phyloP scores from a whole-genome alignment of 2,888 invertebrate genomes.

The Phorcus lineatus region DNA sequence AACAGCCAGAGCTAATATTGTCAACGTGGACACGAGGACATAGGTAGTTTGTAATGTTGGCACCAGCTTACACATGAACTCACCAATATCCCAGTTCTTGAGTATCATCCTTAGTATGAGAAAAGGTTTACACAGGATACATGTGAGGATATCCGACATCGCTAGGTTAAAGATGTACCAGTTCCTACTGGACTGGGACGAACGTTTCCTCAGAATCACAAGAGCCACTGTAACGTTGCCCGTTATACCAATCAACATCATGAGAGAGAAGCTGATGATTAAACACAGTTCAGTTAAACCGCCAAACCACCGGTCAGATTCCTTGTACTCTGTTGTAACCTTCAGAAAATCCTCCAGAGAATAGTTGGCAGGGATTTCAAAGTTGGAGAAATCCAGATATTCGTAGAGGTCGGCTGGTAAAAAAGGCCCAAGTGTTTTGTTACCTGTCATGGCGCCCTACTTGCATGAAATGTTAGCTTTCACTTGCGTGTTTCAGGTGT shows the following conservation, averaged over 20 bases:
- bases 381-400: conserved; percentile 28
- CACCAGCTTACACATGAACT: conserved; percentile 51
- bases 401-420: conserved; percentile 26
- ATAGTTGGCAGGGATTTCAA: conserved; percentile 36
- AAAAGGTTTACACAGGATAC: conserved; percentile 58
- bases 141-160: conserved; percentile 58
- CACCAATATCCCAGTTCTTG: conserved; percentile 59
- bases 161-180: conserved; percentile 60
- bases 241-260: conserved; percentile 35
- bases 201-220: conserved; percentile 32
- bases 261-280: conserved; percentile 21
- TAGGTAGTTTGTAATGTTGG: conserved; percentile 56
- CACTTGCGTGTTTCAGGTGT: too few relatives aligned
- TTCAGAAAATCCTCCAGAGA: conserved; percentile 42
- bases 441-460: too few relatives aligned
- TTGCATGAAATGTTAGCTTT: too few relatives aligned
- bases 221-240: conserved; percentile 42
- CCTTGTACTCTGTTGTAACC: conserved; percentile 27
- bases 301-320: conserved; percentile 33
- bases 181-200: conserved; percentile 48
- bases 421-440: not conserved
- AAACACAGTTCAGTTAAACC: conserved; percentile 26
- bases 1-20: conserved; percentile 55
- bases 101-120: conserved; percentile 54
- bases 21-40: conserved; percentile 60